Evolutionary conservation across 92 coral and sea anemone genomes (phyloP), one percentile per base, ranked within the genome.

Genomic region (Heliopora coerulea): DNA sequence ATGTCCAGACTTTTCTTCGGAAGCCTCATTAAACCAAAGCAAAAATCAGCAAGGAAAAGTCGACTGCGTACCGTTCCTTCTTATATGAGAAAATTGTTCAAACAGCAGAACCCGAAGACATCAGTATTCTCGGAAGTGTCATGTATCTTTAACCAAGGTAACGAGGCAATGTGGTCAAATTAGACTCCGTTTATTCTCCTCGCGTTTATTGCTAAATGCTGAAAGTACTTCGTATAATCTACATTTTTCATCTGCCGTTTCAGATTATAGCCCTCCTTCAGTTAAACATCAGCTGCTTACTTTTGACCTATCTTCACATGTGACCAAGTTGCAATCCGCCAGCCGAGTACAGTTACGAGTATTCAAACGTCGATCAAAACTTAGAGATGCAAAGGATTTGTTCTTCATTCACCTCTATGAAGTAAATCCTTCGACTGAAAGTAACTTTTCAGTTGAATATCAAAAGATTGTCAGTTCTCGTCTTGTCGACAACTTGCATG

Each of bases 301-400:
- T 50, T 95, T 95, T 86, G 91, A 95, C 44, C 58, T 95, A 68
- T 83, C 99, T 14, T 72, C 88, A 8, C 77, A 2, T 46, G 61
- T 88, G 31, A 59, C 82, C 29, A 59, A 84, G 50, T 68, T 85
- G 6, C 96, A 80, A 76, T 82, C 84, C 57, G 77, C 89, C 12
- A 83, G 81, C 50, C 80, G 74, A 56, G 95, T 96, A n/a, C 88
- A 88, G 44, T 72, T 95, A 27, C 83, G 95, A 25, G 65, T 87
- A 50, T 95, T 95, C 78, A 86, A 86, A 61, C 91, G 99, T 63
- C 92, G 99, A 49, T 83, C 99, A 12, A 83, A 87, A 66, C 73
- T 56, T 21, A 68, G 58, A 65, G 76, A 62, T 48, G 57, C 70
- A 19, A 81, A 83, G 26, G 92, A 84, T 54, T 69, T 56, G 58